Percentiles rank a stretch among this genome's conserved stretches.
phyloP scores from a whole-genome alignment of 2,888 invertebrate genomes.

The Hydroisotoma schaefferi region DNA sequence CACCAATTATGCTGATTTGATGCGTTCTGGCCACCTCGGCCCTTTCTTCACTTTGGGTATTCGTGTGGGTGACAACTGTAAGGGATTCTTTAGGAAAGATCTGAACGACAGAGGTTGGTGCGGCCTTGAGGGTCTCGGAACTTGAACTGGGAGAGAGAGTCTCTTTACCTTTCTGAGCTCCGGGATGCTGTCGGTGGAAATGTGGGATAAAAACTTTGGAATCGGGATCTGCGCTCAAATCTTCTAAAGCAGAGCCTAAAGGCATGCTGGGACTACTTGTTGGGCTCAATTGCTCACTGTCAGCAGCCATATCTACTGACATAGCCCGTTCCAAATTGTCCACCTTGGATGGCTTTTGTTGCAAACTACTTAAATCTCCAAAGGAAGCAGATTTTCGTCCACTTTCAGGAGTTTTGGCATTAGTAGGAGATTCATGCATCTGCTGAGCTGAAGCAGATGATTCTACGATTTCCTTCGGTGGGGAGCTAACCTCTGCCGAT shows the following conservation, averaged over 20 bases:
- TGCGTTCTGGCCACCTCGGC: constrained; percentile 3
- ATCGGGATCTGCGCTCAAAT: constrained; percentile 61
- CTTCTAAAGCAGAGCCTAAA: constrained; percentile 50
- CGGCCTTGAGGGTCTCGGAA: constrained; percentile 41
- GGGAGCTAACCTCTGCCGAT: constrained; percentile 30
- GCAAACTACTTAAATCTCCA: constrained; percentile 70
- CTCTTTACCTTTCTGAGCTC: constrained; percentile 15
- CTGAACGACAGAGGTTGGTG: constrained; percentile 41
- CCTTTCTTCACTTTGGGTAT: constrained; percentile 11
- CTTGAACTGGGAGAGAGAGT: constrained; percentile 41
- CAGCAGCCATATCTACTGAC: constrained; percentile 68
- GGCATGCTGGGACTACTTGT: constrained; percentile 58
- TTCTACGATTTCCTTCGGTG: constrained; percentile 18
- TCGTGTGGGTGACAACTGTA: constrained; percentile 20
- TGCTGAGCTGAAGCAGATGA: not conserved
- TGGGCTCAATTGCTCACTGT: constrained; percentile 52
- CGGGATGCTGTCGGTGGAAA: constrained; percentile 16
- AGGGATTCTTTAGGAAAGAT: constrained; percentile 31
- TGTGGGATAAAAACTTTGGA: constrained; percentile 26
- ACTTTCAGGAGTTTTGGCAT: constrained; percentile 55
- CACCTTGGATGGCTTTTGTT: constrained; percentile 35
- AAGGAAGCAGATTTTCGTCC: constrained; percentile 71
- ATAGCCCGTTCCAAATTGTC: constrained; percentile 65
- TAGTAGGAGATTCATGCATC: constrained; percentile 23
- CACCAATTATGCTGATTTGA: not conserved